phyloP scores from a whole-genome alignment of 2,888 invertebrate species.

The Lissonota sp. region DNA sequence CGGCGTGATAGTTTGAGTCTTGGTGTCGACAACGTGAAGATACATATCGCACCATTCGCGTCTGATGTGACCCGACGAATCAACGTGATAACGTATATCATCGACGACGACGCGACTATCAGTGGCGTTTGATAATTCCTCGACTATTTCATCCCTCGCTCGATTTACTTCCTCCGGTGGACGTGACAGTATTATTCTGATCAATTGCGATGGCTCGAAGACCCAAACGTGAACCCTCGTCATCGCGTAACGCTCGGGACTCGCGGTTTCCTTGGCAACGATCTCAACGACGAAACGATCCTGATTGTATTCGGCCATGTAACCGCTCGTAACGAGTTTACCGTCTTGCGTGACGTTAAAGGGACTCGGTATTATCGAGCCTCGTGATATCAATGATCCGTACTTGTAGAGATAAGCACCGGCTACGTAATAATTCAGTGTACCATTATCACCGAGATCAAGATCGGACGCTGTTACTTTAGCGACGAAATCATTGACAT shows the following conservation, averaged over 20 bases:
- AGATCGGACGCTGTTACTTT: conserved; percentile 92
- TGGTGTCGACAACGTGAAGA: conserved; percentile 91
- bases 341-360: conserved; percentile 92
- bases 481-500: conserved; percentile 90
- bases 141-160: conserved; percentile 89
- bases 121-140: conserved; percentile 91
- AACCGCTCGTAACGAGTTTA: conserved; percentile 90
- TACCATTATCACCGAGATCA: conserved; percentile 93
- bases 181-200: conserved; percentile 93
- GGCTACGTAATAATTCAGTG: conserved; percentile 91
- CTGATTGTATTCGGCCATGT: conserved; percentile 95
- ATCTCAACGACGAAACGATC: conserved; percentile 94
- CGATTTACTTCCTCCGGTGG: conserved; percentile 91
- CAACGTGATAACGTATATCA: conserved; percentile 90
- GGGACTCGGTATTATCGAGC: conserved; percentile 95
- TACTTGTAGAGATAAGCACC: conserved; percentile 93
- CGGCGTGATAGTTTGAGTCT: conserved; percentile 90
- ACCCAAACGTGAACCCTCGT: conserved; percentile 95
- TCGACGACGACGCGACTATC: conserved; percentile 92
- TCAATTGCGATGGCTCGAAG: conserved; percentile 92
- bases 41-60: conserved; percentile 94
- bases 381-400: conserved; percentile 90
- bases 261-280: conserved; percentile 92
- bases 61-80: conserved; percentile 87
- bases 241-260: conserved; percentile 91